Base-by-base conservation (phyloP, 2,113 vertebrate genomes). In the Cygnus buccinator region DNA sequence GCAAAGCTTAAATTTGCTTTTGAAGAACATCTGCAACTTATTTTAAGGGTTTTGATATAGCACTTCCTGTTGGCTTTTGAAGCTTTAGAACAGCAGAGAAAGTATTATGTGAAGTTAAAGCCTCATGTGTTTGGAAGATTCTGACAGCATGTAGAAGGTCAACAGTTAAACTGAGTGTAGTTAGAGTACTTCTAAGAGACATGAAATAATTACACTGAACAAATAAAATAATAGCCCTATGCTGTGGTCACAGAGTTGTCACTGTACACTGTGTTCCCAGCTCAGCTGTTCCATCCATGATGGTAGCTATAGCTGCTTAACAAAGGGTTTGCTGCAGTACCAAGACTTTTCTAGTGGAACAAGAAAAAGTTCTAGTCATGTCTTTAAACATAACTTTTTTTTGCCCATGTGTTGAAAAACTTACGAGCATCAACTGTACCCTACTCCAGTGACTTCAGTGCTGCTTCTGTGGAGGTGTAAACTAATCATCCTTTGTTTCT, bases 251-350 rank as follows among this genome's bases (percentile, higher is more conserved):
- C 66, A 44, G 78, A 33, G 5, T 43, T 50, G 52, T 5, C 78
- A 10, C 37, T 81, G 6, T 71, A 7, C 5, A 1, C 6, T 43
- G 7, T 7, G 2, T 88, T 79, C 22, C 23, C 9, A 46, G 25
- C 29, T 65, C 2, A 50, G 0, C 29, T 66, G 11, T 43, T 89
- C 41, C 3, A 3, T 4, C 1, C 52, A n/a, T 54, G 50, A 5
- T 39, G 8, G 8, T 67, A 1, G 11, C 14, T 28, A 17, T 71
- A 8, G 35, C 29, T 14, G 8, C 50, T 85, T 80, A 26, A 48
- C 33, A 31, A 1, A 0, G 28, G 23, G 1, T 8, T 90, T 92
- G 52, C 22, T 84, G 43, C 28, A 63, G 50, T 52, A 54, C 10
- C 73, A 62, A 26, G 11, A 6, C 22, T 19, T 41, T 63, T 63